These are phyloP conservation scores for Andricus curvator DNA, from an alignment of 2,888 invertebrate species.

Conservation along the genomic window DNA sequence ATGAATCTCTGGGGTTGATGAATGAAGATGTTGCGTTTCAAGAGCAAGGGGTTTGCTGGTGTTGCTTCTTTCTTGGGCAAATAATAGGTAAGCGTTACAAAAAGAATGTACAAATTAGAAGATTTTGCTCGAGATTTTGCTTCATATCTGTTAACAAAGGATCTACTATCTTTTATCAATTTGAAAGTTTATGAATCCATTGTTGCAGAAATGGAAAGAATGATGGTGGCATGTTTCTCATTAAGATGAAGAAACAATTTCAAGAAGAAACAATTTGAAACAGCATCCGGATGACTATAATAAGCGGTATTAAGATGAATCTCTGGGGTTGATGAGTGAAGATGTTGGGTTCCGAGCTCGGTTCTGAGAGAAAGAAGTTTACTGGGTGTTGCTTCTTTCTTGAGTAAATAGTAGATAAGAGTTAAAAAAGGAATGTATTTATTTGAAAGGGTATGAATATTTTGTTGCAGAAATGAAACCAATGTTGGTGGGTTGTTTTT, in stretches of 20 bases:
- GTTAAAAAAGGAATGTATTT: no score
- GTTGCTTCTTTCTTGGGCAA: not conserved
- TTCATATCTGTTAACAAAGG: no score
- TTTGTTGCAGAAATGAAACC: not conserved
- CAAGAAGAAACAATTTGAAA: constrained; percentile 18
- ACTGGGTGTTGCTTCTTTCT: not conserved
- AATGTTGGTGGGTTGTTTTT: constrained; percentile 19
- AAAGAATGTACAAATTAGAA: no score
- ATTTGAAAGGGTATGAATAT: not conserved
- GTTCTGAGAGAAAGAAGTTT: not conserved
- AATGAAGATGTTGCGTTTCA: not conserved
- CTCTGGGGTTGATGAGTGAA: constrained; percentile 1
- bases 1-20: constrained; percentile 29
- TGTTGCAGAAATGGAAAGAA: no score
- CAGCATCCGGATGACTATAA: constrained; percentile 5
- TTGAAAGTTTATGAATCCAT: no score
- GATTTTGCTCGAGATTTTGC: no score
- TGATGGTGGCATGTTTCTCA: no score
- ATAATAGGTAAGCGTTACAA: no score
- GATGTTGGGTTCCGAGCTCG: not conserved
- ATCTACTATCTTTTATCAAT: no score
- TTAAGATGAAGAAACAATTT: no score
- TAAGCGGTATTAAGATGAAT: constrained; percentile 3
- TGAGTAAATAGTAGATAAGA: no score
- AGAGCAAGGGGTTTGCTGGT: not conserved